Base-by-base conservation (phyloP, 2,888 invertebrate species). In the Drosophila anomelani region DNA sequence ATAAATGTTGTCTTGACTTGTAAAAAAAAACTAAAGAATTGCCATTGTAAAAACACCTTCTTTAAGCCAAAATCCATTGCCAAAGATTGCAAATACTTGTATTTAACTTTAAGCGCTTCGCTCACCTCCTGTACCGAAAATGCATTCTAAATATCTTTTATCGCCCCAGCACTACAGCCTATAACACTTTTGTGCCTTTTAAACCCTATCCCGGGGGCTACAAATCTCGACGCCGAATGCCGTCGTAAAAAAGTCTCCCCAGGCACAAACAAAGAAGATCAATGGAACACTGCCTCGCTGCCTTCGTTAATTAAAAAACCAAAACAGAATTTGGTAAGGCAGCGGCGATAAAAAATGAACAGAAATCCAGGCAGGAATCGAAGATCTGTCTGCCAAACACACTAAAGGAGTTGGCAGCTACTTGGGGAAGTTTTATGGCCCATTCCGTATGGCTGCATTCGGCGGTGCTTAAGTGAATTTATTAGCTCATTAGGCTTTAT, bases 401-500 rank as follows among this genome's bases (percentile, higher is more conserved):
- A 77, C 53, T 51, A 59, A 78, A 85, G 69, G 81, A 81, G 81
- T 83, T 85, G 86, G 56, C 63, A 67, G 82, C 83, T 78, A 80
- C 83, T 81, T 76, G 76, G 73, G 68, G 67, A 39, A 67, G 71
- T 83, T 85, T 81, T 81, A 81, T 81, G 84, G 66, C 49, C 70
- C 72, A 72, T 55, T 77, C 70, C 77, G 75, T 82, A 58, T 61
- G 71, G 47, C 70, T 56, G 60, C 70, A 56, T 79, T 77, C 75
- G 61, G 75, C 34, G 71, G 51, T 70, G 76, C 56, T 85, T 62
- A 68, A 67, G 70, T 54, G 75, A 75, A 84, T 84, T 84, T 84
- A 84, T 84, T 87, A 80, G 80, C 88, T 84, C 85, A 84, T 87
- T 87, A 84, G 88, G 75, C 76, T 80, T 81, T 82, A 77, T 85